Percentiles rank a stretch among this genome's conserved stretches.
These are phyloP conservation scores for Boleophthalmus pectinirostris DNA, from an alignment of 2,113 vertebrate genomes.

Conservation along the genomic window DNA sequence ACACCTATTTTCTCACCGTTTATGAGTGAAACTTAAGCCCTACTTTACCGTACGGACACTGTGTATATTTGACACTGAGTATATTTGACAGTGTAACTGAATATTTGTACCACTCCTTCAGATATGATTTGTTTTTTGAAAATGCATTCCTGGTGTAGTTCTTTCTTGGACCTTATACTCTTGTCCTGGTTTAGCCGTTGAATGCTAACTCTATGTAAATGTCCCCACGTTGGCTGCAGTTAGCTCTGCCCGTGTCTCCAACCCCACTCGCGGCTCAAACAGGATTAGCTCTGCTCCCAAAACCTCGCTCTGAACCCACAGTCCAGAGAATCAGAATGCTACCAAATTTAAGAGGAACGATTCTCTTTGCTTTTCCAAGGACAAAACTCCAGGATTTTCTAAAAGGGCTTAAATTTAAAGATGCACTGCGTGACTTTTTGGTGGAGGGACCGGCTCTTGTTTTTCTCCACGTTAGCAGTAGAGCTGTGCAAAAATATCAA, in stretches of 20 bases:
- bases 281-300: conserved; percentile 40
- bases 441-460: neutral
- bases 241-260: conserved; percentile 28
- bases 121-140: no score
- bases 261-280: conserved; percentile 40
- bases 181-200: conserved; percentile 31
- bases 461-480: no score
- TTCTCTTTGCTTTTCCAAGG: conserved; percentile 16
- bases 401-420: neutral
- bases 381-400: neutral
- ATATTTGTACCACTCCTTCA: no score
- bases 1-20: no score
- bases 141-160: no score
- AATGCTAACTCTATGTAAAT: conserved; percentile 38
- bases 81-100: no score
- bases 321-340: conserved; percentile 20
- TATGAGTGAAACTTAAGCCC: no score
- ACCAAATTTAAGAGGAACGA: conserved; percentile 8
- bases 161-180: no score
- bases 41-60: no score
- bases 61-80: no score
- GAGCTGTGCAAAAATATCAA: no score
- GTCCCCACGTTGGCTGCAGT: conserved; percentile 38
- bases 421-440: neutral
- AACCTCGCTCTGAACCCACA: conserved; percentile 45